Conservation (phyloP, 2,888 invertebrate genomes). For the Octodonta nipae region DNA sequence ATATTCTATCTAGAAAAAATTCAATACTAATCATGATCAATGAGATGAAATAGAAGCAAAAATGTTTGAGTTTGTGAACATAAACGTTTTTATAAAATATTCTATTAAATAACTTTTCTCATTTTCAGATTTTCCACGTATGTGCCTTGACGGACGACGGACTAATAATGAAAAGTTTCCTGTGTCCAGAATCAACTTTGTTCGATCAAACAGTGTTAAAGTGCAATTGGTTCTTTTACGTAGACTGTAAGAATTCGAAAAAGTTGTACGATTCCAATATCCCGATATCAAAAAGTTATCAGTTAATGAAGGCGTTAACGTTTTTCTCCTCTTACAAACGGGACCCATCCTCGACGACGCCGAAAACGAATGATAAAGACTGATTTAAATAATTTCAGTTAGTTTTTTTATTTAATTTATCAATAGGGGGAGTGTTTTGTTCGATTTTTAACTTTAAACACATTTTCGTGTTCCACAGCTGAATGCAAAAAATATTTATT, state of each 20-base stretch:
- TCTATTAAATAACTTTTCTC: too few species aligned
- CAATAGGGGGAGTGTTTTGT: too few species aligned
- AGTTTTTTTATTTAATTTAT: not conserved
- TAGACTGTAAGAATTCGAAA: slow-evolving; percentile 71
- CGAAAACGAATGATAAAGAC: slow-evolving; percentile 14
- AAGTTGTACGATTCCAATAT: slow-evolving; percentile 78
- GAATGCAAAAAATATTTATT: too few species aligned
- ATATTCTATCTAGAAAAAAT: too few species aligned
- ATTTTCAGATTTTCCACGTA: slow-evolving; percentile 72
- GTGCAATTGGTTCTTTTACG: slow-evolving; percentile 92
- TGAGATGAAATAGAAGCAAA: too few species aligned
- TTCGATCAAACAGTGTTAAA: slow-evolving; percentile 84
- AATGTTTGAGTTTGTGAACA: too few species aligned
- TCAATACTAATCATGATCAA: too few species aligned
- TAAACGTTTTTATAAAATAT: too few species aligned
- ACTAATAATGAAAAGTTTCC: slow-evolving; percentile 78
- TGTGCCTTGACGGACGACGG: slow-evolving; percentile 82
- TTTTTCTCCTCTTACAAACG: slow-evolving; percentile 78
- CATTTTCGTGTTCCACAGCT: too few species aligned
- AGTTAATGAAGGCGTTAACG: slow-evolving; percentile 78
- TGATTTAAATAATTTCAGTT: slow-evolving; percentile 6
- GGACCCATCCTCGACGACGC: slow-evolving; percentile 27
- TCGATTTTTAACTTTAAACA: too few species aligned
- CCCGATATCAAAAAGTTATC: slow-evolving; percentile 81
- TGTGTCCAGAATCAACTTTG: slow-evolving; percentile 80